Conservation (phyloP, 2,888 invertebrate species). For the Caenorhabditis panamensis region DNA sequence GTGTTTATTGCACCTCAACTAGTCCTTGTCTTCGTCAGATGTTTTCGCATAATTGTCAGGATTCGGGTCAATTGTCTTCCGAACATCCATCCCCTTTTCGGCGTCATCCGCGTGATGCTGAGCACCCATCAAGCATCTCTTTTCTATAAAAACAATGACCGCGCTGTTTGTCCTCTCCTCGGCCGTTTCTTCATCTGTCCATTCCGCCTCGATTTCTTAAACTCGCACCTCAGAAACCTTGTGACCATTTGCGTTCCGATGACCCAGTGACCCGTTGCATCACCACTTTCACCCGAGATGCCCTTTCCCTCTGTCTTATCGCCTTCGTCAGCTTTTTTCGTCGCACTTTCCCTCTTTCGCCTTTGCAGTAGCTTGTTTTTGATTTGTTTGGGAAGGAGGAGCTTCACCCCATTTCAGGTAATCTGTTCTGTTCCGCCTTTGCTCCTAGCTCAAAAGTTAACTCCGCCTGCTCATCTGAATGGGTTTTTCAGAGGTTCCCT, state of each 20-base stretch:
- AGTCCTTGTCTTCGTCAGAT: slow-evolving; percentile 29
- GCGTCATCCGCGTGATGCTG: slow-evolving; percentile 51
- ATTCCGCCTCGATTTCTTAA: slow-evolving; percentile 38
- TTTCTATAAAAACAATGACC: slow-evolving; percentile 27
- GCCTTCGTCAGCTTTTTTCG: slow-evolving; percentile 27
- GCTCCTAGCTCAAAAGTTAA: too few species aligned
- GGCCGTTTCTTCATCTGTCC: not conserved
- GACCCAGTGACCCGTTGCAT: slow-evolving; percentile 58
- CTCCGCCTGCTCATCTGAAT: slow-evolving; percentile 5
- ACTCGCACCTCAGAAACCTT: slow-evolving; percentile 33
- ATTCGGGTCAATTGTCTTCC: slow-evolving; percentile 52
- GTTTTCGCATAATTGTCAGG: slow-evolving; percentile 27
- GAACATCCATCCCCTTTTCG: slow-evolving; percentile 21
- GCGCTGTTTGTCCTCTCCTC: slow-evolving; percentile 1
- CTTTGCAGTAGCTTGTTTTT: slow-evolving; percentile 27
- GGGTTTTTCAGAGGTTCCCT: too few species aligned
- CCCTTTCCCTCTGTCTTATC: slow-evolving; percentile 39
- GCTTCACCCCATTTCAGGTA: slow-evolving; percentile 39
- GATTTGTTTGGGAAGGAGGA: slow-evolving; percentile 6
- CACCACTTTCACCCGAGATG: slow-evolving; percentile 37
- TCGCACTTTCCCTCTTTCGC: slow-evolving; percentile 19
- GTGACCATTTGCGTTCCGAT: slow-evolving; percentile 56
- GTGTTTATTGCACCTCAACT: not conserved
- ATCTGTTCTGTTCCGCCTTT: not conserved
- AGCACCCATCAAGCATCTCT: slow-evolving; percentile 22